Evolutionary conservation across 2,888 invertebrate species (phyloP), one percentile per base, ranked within the genome.

Genomic region (Saturnia japonica): DNA sequence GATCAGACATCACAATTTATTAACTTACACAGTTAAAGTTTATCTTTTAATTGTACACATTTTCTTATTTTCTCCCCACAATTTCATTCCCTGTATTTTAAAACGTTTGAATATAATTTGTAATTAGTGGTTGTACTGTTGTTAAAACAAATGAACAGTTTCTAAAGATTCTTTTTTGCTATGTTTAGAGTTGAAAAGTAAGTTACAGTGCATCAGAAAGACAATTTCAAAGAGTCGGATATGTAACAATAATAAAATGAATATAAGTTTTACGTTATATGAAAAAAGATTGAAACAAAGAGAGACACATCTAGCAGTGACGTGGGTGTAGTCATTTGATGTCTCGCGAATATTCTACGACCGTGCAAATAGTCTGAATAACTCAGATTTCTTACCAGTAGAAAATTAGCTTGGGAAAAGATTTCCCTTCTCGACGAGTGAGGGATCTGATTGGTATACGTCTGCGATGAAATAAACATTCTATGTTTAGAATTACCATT

Each of bases 331-430:
- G 69, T 25, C 16, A 57, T 54, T 68, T 60, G 14, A 28, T 25
- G 11, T 25, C 62, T 54, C 4, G 47, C 12, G 51, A 67, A 67
- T 34, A 69, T 69, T 69, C 72, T 67, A 68, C 68, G 69, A 67
- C 69, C 72, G 64, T 69, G 62, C 70, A 70, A 73, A 71, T 72
- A 72, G 68, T 64, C 51, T 28, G 43, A 72, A 51, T 19, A 25
- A 47, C 68, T 75, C 74, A 66, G 74, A 76, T 74, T 71, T 74
- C 74, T 72, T 72, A 72, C 51, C 70, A 73, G 74, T 68, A 60
- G 71, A 74, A 75, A 76, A 77, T 74, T 74, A 74, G 71, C 70
- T 68, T 54, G 64, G 51, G 54, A 71, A 67, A 66, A 54, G 68
- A 54, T 68, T 67, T 57, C 51, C 19, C 62, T 70, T 62, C 42